These are phyloP conservation scores for Lepidiolamprologus cunningtoni DNA, from an alignment of 2,113 vertebrate species.

Conservation along the genomic window DNA sequence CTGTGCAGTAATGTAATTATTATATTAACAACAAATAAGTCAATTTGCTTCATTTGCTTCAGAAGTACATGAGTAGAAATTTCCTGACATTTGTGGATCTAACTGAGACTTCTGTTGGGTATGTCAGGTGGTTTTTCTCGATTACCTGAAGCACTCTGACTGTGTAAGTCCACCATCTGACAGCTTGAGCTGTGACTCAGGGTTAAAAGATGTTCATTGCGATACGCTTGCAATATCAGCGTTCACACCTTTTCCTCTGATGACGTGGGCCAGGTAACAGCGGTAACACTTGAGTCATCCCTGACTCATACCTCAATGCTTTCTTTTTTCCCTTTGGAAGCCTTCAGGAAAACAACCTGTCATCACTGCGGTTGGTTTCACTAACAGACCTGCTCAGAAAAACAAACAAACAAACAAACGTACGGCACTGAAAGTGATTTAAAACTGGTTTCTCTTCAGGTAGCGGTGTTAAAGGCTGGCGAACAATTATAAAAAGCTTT, in stretches of 20 bases:
- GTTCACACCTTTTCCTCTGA: background rate
- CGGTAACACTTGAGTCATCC: background rate
- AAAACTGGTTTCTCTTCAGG: slow-evolving; percentile 6
- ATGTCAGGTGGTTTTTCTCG: background rate
- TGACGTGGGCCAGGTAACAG: background rate
- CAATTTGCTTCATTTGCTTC: fast-evolving
- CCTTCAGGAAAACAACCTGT: background rate
- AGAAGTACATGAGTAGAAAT: fast-evolving
- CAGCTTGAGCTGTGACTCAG: background rate
- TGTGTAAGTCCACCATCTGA: background rate
- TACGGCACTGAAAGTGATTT: background rate
- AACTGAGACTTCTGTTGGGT: fast-evolving
- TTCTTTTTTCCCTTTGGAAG: background rate
- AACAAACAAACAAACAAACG: background rate
- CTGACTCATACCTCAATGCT: background rate
- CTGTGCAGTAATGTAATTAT: background rate
- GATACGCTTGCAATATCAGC: fast-evolving
- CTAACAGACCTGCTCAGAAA: background rate
- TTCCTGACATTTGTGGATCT: fast-evolving
- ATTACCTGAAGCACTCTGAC: background rate
- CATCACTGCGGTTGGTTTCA: fast-evolving
- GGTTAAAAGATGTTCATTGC: background rate
- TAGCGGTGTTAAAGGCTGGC: background rate
- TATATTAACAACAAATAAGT: background rate
- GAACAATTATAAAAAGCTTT: background rate